A percentile compares a stretch with the other conserved stretches of the same genome.
Evolutionary conservation across 2,797 vertebrate genomes (phyloP).

Genomic region (Pseudopleuronectes americanus): DNA sequence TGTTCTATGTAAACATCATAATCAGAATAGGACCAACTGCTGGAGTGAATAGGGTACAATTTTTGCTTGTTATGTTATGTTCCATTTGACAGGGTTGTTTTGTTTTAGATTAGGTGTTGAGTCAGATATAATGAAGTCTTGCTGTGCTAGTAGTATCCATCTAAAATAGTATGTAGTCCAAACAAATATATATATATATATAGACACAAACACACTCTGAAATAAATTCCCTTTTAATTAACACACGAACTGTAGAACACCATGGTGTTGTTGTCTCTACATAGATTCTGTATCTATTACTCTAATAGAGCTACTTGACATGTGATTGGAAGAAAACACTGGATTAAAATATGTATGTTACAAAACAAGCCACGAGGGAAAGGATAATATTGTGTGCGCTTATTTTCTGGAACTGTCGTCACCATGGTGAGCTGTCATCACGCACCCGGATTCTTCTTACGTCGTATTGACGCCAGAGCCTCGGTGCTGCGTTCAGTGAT

Average conservation of each 20-base stretch:
- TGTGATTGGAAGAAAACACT: neutral
- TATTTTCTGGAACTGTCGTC: conserved; percentile 76
- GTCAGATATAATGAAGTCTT: neutral
- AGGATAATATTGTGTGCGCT: conserved; percentile 40
- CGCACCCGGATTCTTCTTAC: conserved; percentile 76
- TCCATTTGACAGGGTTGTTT: neutral
- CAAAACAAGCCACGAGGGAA: conserved; percentile 30
- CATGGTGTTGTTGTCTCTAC: too few species aligned
- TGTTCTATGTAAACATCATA: too few species aligned
- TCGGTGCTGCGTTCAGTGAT: conserved; percentile 52
- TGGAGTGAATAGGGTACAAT: neutral
- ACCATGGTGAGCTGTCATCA: conserved; percentile 71
- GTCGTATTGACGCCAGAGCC: conserved; percentile 77
- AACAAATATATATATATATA: neutral
- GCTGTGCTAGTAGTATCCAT: neutral
- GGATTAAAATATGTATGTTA: conserved; percentile 3
- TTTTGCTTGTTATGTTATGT: neutral
- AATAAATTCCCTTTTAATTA: neutral
- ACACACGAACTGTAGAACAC: neutral
- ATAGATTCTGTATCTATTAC: neutral
- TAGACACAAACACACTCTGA: neutral
- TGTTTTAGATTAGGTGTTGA: neutral
- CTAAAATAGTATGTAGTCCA: neutral
- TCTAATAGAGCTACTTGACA: neutral
- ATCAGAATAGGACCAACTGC: too few species aligned